phyloP scores from a whole-genome alignment of 2,888 invertebrate genomes.

The Dasypogon diadema region DNA sequence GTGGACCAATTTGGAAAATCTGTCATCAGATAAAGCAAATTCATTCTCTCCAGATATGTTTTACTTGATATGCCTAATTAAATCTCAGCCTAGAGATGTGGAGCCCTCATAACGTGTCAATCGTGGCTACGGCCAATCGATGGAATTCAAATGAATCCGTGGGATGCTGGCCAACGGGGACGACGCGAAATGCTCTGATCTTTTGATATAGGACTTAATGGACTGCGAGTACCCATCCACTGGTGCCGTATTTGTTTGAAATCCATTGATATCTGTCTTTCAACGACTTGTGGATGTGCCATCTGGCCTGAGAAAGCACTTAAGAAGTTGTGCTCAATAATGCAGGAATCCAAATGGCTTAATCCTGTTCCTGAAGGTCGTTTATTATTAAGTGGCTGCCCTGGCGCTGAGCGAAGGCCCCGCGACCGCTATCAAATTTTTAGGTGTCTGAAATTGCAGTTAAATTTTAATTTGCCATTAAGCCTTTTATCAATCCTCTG shows the following conservation, averaged over 20 bases:
- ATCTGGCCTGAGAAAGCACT: background rate
- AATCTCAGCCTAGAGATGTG: background rate
- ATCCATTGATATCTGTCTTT: background rate
- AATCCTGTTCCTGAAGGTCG: background rate
- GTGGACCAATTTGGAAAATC: background rate
- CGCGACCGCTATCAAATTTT: no score
- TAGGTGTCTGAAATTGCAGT: no score
- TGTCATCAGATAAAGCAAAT: background rate
- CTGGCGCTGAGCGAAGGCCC: no score
- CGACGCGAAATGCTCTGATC: background rate
- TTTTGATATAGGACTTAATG: background rate
- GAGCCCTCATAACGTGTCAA: conserved; percentile 11
- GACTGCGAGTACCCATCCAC: background rate
- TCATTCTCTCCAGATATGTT: no score
- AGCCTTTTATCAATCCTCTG: background rate
- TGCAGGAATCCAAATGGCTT: background rate
- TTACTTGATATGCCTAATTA: conserved; percentile 15
- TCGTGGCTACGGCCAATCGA: background rate
- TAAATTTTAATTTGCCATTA: no score
- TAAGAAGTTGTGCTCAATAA: background rate
- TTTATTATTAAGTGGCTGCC: background rate
- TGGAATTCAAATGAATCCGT: background rate
- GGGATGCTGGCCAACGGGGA: no score
- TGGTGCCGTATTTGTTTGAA: background rate
- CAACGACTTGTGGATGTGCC: background rate